Percentiles rank a stretch among this genome's conserved stretches.
phyloP scores from a whole-genome alignment of 2,113 vertebrate genomes.

The human region DNA sequence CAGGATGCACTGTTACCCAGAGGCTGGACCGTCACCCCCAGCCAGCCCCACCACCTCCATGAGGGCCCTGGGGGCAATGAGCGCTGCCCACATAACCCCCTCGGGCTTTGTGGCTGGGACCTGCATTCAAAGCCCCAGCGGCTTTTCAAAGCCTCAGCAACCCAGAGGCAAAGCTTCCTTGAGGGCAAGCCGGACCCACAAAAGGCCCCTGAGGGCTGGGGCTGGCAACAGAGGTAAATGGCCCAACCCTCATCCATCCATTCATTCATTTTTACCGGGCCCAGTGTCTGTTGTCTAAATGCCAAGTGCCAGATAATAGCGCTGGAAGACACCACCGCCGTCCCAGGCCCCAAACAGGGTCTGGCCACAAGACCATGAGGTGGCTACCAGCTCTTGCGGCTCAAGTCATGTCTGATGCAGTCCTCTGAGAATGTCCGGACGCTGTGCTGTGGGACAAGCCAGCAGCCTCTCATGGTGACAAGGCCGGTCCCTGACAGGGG shows the following conservation, averaged over 20 bases:
- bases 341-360: neutral
- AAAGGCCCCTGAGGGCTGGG: neutral
- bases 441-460: neutral
- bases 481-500: too few relatives aligned
- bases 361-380: neutral
- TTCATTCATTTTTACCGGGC: neutral
- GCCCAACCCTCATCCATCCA: neutral
- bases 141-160: neutral
- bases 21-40: neutral
- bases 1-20: accelerated
- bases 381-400: neutral
- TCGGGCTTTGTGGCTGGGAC: neutral
- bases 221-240: too few relatives aligned
- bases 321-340: neutral
- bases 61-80: neutral
- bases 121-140: neutral
- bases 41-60: neutral
- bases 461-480: too few relatives aligned
- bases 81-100: too few relatives aligned
- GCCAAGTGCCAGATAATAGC: neutral
- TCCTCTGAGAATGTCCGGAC: neutral
- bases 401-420: neutral
- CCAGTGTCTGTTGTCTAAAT: neutral
- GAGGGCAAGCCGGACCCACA: neutral
- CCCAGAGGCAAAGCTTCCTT: neutral